Percentiles rank a stretch among this genome's conserved stretches.
These are phyloP conservation scores for Archivesica marissinica DNA, from an alignment of 1,140 invertebrate genomes.

Conservation along the genomic window DNA sequence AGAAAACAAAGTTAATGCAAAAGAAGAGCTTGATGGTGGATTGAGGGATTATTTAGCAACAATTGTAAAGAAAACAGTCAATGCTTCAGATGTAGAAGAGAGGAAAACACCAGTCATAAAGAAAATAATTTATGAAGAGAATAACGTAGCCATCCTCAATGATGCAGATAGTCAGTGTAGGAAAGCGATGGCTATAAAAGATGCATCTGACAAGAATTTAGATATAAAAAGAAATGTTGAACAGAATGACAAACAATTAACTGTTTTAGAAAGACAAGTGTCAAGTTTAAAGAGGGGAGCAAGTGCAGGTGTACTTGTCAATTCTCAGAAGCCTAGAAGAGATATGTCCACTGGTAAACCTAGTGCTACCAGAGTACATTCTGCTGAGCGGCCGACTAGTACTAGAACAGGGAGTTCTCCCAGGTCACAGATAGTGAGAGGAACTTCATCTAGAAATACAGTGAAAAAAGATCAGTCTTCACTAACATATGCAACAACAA, in stretches of 20 bases:
- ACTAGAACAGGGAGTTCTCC: background rate
- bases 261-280: background rate
- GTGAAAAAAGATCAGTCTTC: background rate
- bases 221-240: too few relatives aligned
- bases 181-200: too few relatives aligned
- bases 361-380: background rate
- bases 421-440: background rate
- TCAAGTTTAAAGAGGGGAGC: slow-evolving; percentile 2
- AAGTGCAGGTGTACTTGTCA: slow-evolving; percentile 22
- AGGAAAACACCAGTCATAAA: too few relatives aligned
- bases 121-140: too few relatives aligned
- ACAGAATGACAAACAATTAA: too few relatives aligned
- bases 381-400: background rate
- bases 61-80: too few relatives aligned
- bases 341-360: background rate
- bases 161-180: too few relatives aligned
- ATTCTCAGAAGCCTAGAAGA: background rate
- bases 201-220: too few relatives aligned
- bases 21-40: background rate
- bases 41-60: too few relatives aligned
- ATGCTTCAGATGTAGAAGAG: too few relatives aligned
- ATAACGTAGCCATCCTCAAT: too few relatives aligned
- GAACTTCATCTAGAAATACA: background rate
- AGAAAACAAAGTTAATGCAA: background rate
- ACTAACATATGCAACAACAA: background rate